Base-by-base conservation (phyloP, 2,113 vertebrate species). In the Probosciger aterrimus region DNA sequence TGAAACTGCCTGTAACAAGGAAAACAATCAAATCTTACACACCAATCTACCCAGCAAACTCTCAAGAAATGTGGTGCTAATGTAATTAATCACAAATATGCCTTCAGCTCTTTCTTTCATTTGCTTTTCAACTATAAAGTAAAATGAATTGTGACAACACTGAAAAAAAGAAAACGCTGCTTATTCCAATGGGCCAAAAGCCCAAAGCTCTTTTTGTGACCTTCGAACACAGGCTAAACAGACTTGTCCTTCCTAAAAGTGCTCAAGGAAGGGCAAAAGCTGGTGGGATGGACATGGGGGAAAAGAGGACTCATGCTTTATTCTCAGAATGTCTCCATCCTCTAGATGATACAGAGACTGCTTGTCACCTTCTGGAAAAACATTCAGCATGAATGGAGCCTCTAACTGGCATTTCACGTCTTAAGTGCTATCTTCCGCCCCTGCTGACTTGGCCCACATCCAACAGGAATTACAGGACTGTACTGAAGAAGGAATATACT, bases 31-130 rank as follows among this genome's bases (percentile, higher is more conserved):
- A 85, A 95, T 49, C 57, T 75, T 53, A 49, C 69, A 91, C 41
- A 80, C 23, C 75, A 71, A 90, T 76, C 81, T 87, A 78, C 46
- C 55, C 92, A 74, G 88, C 43, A 67, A 92, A 78, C 70, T 71
- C 83, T 53, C 77, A 82, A 92, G 86, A 89, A 95, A 92, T 64
- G 73, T 37, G 24, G 46, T 91, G 64, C 74, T 90, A 96, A 64
- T 93, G 73, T 94, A 97, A 97, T 95, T 96, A 97, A 63, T 95
- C 94, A 92, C 78, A 81, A 94, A 78, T 71, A 74, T 39, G 85
- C 96, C 91, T 92, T 90, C 79, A 92, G 95, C 87, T 95, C 88
- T 92, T 97, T 95, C 87, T 88, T 97, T 93, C 80, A 95, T 94
- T 96, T 95, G 86, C 64, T 91, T 94, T 94, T 93, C 65, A 65